Evolutionary conservation across 2,113 vertebrate species (phyloP).

Genomic region (Heterocephalus glaber): DNA sequence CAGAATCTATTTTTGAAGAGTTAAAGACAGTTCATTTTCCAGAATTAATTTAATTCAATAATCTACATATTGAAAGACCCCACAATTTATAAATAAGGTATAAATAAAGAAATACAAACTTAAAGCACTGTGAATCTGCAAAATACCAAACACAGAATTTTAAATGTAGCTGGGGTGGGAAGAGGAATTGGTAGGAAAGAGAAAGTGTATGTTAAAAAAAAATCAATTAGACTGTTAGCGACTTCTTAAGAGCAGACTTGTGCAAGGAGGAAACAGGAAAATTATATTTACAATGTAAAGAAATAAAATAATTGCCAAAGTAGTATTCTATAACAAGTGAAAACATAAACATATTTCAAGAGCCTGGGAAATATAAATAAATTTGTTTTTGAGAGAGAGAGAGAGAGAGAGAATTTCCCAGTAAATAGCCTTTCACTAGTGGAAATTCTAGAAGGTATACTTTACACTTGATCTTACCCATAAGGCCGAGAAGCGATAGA

Average conservation of each 20-base stretch:
- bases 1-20: neutral
- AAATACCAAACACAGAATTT: neutral
- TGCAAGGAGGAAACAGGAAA: neutral
- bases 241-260: neutral
- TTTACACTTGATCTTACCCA: too few relatives aligned
- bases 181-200: neutral
- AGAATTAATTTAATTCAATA: slow-evolving; percentile 9
- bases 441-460: neutral
- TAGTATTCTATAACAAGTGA: neutral
- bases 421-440: neutral
- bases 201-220: neutral
- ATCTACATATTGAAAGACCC: neutral
- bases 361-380: neutral
- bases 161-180: neutral
- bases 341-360: neutral
- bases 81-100: neutral
- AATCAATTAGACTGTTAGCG: neutral
- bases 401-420: neutral
- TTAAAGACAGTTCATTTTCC: neutral
- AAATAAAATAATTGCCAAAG: neutral
- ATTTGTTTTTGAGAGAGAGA: neutral
- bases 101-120: neutral
- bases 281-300: neutral
- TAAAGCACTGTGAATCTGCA: neutral
- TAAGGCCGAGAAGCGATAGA: too few relatives aligned